Base-by-base conservation (phyloP, 2,888 invertebrate species). In the Carpatolechia fugitivella region DNA sequence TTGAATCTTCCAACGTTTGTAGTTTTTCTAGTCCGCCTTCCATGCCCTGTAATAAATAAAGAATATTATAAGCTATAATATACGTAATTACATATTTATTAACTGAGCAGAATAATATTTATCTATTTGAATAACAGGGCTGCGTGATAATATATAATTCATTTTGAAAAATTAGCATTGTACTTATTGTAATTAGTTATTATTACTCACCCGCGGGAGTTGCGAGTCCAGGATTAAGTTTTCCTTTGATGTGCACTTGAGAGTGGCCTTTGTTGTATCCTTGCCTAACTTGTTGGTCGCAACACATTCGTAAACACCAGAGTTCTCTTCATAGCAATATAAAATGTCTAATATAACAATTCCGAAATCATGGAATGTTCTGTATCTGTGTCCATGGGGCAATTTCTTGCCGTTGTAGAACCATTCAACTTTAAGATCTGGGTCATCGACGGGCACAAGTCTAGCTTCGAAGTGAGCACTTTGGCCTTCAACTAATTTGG, bases 331-430 rank as follows among this genome's bases (percentile, higher is more conserved):
- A 77, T 98, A 98, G 74, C 98, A 98, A 76, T 98, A 98, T 35
- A 98, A 85, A 68, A 99, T 98, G 74, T 98, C 98, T 74, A 99
- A 91, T 68, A 98, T 98, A 49, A 98, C 98, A 73, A 98, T 97
- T 59, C 98, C 98, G 80, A 99, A 99, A 77, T 99, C 98, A 76
- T 98, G 97, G 95, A 98, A 98, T 54, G 98, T 98, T 68, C 98
- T 94, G 84, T 98, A 99, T 64, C 99, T 94, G 82, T 99, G 98
- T 51, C 99, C 99, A 85, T 96, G 95, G 1, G 97, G 96, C 66
- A 98, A 87, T 78, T 97, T 97, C 80, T 96, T 95, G 58, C 97
- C 97, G 76, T 98, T 97, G 78, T 96, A 97, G 82, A 95, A 97
- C 98, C 98, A 98, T 84, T 98, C 98, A 14, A 98, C 97, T 65